These are phyloP conservation scores for Diarsia brunnea DNA, from an alignment of 2,888 invertebrate species.

Conservation along the genomic window DNA sequence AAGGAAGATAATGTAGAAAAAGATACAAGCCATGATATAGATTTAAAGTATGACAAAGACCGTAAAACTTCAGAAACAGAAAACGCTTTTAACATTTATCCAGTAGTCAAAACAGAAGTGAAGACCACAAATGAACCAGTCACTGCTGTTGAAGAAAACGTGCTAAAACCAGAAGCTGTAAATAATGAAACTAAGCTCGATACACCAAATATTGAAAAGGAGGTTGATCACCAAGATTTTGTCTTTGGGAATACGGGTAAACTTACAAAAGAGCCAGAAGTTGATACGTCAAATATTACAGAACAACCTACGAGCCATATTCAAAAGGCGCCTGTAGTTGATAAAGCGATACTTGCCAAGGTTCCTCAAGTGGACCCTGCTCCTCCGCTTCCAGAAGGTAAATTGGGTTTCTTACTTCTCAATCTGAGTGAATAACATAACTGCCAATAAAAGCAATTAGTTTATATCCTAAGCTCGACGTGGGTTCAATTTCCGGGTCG, in stretches of 20 bases:
- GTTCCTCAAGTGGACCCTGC: conserved; percentile 8
- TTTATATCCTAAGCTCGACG: background rate
- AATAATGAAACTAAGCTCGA: conserved; percentile 14
- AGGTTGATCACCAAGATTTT: conserved; percentile 36
- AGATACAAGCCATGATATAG: conserved; percentile 44
- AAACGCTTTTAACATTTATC: conserved; percentile 23
- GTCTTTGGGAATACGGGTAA: conserved; percentile 45
- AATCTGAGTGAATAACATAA: background rate
- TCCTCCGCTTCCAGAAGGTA: conserved; percentile 24
- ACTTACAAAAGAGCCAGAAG: background rate
- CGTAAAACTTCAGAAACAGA: conserved; percentile 30
- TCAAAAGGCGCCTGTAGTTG: conserved; percentile 2
- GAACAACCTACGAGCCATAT: conserved; percentile 6
- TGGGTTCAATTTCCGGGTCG: background rate
- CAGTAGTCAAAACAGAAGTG: conserved; percentile 32
- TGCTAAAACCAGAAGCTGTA: background rate
- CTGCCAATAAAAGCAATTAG: background rate
- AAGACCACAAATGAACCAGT: conserved; percentile 2
- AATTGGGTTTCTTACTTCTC: background rate
- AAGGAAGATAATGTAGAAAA: conserved; percentile 59
- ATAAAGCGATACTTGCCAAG: background rate
- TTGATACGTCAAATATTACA: background rate
- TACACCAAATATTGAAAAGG: conserved; percentile 4
- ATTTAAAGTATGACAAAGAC: conserved; percentile 38
- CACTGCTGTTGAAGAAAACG: conserved; percentile 10